Evolutionary conservation across 2,113 vertebrate genomes (phyloP), one percentile per base, ranked within the genome.

Genomic region (Pseudonaja textilis): DNA sequence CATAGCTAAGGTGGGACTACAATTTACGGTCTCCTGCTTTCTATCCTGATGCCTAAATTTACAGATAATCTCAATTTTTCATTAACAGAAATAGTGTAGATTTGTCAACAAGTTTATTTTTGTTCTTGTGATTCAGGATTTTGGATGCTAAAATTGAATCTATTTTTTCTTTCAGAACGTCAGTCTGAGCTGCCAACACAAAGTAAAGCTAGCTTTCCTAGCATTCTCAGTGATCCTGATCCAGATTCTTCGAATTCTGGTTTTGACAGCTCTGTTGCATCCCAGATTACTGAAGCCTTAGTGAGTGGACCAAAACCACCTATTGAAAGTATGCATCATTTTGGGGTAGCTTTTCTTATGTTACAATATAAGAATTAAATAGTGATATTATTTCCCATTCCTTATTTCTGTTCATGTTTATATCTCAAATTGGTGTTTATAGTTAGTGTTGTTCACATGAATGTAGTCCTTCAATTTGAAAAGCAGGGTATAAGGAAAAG

Each of bases 181-280:
- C 99, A 99, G 96, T 99, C 99, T 0, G 99, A 99, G 95, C 91
- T 99, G 94, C 99, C 99, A 95, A 99, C 99, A 0, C 99, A 99
- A 95, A 99, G 99, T 95, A 99, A 99, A 96, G 99, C 99, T 91
- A 98, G 99, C 94, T 99, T 99, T 95, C 99, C 99, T 90, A 99
- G 99, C 96, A 98, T 99, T 95, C 98, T 99, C 89, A 99, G 99
- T 2, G 99, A 99, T 96, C 99, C 99, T 0, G 99, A 99, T 93
- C 99, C 99, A 10, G 99, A 99, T 96, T 99, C 99, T 1, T 99
- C 99, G 74, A 99, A 99, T 97, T 99, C 99, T 0, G 99, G 99
- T 26, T 99, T 99, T 90, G 99, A 99, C 98, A 99, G 99, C 97
- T 99, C 99, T 0, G 98, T 99, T 95, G 99, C 99, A 96, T 99